phyloP scores from a whole-genome alignment of 2,113 vertebrate species.

The Pheucticus melanocephalus region DNA sequence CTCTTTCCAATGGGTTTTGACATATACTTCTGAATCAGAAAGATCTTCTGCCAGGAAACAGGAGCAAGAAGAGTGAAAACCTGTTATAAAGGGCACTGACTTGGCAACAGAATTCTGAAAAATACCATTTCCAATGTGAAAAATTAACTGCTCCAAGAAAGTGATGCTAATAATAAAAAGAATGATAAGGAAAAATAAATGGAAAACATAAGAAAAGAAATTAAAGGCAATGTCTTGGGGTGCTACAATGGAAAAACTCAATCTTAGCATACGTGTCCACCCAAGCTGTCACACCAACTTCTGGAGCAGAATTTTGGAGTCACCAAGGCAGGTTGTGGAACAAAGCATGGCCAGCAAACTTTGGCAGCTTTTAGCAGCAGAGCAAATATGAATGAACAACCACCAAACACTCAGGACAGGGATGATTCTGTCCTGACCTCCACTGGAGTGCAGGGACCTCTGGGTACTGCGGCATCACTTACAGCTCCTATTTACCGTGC shows the following conservation, averaged over 20 bases:
- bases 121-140: background rate
- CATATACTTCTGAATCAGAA: background rate
- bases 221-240: background rate
- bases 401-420: background rate
- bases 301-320: background rate
- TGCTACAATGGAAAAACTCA: background rate
- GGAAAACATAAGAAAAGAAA: background rate
- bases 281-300: background rate
- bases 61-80: background rate
- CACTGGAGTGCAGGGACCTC: background rate
- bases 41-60: background rate
- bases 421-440: background rate
- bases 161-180: background rate
- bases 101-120: background rate
- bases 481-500: rapidly evolving
- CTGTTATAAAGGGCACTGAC: background rate
- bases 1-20: background rate
- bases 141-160: background rate
- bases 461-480: rapidly evolving
- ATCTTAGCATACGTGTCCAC: background rate
- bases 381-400: background rate
- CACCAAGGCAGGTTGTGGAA: background rate
- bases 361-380: background rate
- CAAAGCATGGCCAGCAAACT: background rate
- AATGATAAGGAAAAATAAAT: background rate